These are phyloP conservation scores for Eupithecia inturbata DNA, from an alignment of 2,888 invertebrate species.

Conservation along the genomic window DNA sequence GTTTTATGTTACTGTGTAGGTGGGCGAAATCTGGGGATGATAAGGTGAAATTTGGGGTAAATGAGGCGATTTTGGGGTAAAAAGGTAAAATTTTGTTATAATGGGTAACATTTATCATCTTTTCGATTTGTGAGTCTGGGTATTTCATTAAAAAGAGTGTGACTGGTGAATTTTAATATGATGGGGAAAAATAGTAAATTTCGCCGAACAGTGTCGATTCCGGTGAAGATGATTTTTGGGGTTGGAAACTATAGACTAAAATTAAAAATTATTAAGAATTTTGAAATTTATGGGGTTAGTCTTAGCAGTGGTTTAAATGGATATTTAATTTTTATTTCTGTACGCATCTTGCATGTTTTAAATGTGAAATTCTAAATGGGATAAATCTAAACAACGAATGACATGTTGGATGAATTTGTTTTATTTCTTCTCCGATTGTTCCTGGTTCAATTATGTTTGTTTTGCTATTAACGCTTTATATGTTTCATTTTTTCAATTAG, in stretches of 20 bases:
- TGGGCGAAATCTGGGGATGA: not conserved
- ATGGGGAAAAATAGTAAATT: too few species aligned
- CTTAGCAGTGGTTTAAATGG: not conserved
- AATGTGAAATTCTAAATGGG: conserved; percentile 28
- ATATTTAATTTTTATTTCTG: conserved; percentile 15
- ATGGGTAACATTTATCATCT: too few species aligned
- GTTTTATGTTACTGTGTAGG: not conserved
- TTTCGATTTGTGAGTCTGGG: too few species aligned
- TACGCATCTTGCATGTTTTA: conserved; percentile 35
- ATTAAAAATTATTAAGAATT: not conserved
- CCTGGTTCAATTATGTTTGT: conserved; percentile 40
- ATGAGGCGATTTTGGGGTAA: not conserved
- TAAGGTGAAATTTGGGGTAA: not conserved
- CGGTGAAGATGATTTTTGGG: too few species aligned
- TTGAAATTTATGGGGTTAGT: not conserved
- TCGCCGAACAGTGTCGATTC: too few species aligned
- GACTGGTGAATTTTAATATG: too few species aligned
- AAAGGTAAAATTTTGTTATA: not conserved
- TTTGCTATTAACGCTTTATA: conserved; percentile 45
- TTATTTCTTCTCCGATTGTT: conserved; percentile 20
- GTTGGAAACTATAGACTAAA: too few species aligned
- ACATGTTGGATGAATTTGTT: conserved; percentile 20
- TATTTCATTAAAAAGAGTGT: too few species aligned
- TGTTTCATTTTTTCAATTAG: conserved; percentile 36
- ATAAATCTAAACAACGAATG: conserved; percentile 5